Conservation (phyloP, 2,888 invertebrate genomes). For the Diaperis boleti region DNA sequence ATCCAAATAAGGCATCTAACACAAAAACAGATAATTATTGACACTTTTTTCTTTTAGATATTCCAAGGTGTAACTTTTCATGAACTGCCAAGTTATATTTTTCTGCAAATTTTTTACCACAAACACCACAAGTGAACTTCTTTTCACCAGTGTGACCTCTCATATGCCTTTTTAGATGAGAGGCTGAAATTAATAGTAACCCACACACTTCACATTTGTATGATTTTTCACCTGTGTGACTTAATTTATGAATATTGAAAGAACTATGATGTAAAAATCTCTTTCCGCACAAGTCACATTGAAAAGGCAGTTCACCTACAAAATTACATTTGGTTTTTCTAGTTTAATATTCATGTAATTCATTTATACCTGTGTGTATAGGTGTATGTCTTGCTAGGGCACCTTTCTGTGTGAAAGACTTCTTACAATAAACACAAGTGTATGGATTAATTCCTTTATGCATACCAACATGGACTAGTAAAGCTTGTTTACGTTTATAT, state of each 20-base stretch:
- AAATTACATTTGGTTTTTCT: constrained; percentile 18
- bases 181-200: constrained; percentile 73
- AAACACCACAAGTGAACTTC: constrained; percentile 70
- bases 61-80: constrained; percentile 54
- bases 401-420: constrained; percentile 70
- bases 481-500: constrained; percentile 67
- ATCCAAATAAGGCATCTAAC: constrained; percentile 57
- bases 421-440: constrained; percentile 67
- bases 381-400: constrained; percentile 68
- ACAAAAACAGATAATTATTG: constrained; percentile 35
- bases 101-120: constrained; percentile 74
- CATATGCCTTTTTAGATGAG: constrained; percentile 77
- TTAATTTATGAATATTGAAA: constrained; percentile 77
- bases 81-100: constrained; percentile 64
- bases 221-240: constrained; percentile 73
- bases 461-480: constrained; percentile 68
- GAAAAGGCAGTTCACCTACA: constrained; percentile 58
- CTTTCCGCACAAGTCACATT: constrained; percentile 64
- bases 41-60: constrained; percentile 39
- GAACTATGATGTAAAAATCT: constrained; percentile 75
- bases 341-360: not conserved
- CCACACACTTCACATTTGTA: constrained; percentile 74
- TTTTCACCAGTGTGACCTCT: constrained; percentile 76
- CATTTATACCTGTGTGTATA: constrained; percentile 70
- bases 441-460: constrained; percentile 68